These are phyloP conservation scores for Nothoprocta perdicaria DNA, from an alignment of 2,113 vertebrate genomes.

Conservation along the genomic window DNA sequence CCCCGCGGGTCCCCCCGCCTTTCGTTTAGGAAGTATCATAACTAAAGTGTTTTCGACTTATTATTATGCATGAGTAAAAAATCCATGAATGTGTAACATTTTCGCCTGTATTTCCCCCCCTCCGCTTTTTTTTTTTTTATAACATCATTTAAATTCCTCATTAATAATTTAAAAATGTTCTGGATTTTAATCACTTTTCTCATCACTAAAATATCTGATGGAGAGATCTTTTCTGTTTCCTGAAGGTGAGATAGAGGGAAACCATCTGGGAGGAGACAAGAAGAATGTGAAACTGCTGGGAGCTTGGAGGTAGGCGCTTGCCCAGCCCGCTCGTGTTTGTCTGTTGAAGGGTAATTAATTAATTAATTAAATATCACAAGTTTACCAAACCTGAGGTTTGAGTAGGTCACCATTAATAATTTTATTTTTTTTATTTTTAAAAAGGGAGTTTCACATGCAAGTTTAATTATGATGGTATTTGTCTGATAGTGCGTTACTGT, in stretches of 20 bases:
- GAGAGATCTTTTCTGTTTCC: constrained; percentile 18
- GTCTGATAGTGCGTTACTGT: constrained; percentile 87
- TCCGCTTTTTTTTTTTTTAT: constrained; percentile 60
- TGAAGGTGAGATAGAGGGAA: constrained; percentile 79
- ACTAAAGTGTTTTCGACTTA: constrained; percentile 76
- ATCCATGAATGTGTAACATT: constrained; percentile 82
- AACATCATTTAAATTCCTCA: constrained; percentile 82
- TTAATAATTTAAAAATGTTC: constrained; percentile 81
- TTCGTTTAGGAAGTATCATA: constrained; percentile 63
- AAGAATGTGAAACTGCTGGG: constrained; percentile 7
- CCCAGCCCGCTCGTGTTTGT: background rate
- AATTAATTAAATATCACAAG: constrained; percentile 41
- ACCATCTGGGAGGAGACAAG: background rate
- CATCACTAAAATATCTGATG: constrained; percentile 67
- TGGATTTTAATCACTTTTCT: constrained; percentile 84
- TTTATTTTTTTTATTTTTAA: background rate
- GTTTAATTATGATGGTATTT: constrained; percentile 83
- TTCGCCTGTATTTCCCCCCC: constrained; percentile 72
- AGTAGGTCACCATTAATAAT: constrained; percentile 64
- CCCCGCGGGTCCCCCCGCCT: background rate
- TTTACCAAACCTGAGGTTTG: constrained; percentile 61
- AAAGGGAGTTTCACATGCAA: constrained; percentile 57
- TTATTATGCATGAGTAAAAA: constrained; percentile 82
- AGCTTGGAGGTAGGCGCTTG: background rate
- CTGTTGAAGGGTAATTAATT: constrained; percentile 21